Evolutionary conservation across 1,140 invertebrate species (phyloP), one percentile per base, ranked within the genome.

Genomic region (Macrotrachela quadricornifera): DNA sequence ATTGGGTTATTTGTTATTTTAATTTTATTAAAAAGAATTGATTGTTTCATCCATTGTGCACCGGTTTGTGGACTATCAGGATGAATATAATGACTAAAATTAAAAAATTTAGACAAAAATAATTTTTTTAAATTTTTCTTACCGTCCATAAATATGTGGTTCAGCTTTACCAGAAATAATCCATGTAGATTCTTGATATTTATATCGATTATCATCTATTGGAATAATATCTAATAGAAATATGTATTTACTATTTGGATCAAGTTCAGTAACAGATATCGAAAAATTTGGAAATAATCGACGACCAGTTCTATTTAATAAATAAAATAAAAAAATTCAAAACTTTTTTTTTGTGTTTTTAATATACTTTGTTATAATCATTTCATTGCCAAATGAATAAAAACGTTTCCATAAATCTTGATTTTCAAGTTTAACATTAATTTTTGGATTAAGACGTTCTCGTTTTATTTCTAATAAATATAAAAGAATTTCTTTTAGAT

Each of bases 1-100:
- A 54, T 47, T 15, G 53, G 53, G 15, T 54, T 54, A 44, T 54
- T 54, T 8, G 53, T 54, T 15, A 54, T 18, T n/a, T 54, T 54
- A 13, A 54, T 15, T 43, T 54, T 54, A 39, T 54, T 46, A 16
- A 54, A 54, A 43, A 39, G 48, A 21, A 54, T 54, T 1, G 46
- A 40, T 21, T 54, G 53, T 38, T 49, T 48, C 41, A 44, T 49
- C 53, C 53, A 54, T 44, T 54, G 53, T 11, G 38, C 42, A 44
- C 53, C 53, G 18, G 14, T 54, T 36, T 42, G 36, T 13, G 53
- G 53, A 18, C 46, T 43, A 38, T 54, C 53, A 11, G 53, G 53
- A n/a, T 54, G 53, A 14, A 54, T 47, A 43, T 49, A 54, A 17
- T 13, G 44, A 11, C 13, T 47, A 3, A 36, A 47, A 47, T 4